A percentile compares a stretch with the other conserved stretches of the same genome.
Conservation (phyloP, 1,140 invertebrate species). For the Pseudomyrmex sp. region DNA sequence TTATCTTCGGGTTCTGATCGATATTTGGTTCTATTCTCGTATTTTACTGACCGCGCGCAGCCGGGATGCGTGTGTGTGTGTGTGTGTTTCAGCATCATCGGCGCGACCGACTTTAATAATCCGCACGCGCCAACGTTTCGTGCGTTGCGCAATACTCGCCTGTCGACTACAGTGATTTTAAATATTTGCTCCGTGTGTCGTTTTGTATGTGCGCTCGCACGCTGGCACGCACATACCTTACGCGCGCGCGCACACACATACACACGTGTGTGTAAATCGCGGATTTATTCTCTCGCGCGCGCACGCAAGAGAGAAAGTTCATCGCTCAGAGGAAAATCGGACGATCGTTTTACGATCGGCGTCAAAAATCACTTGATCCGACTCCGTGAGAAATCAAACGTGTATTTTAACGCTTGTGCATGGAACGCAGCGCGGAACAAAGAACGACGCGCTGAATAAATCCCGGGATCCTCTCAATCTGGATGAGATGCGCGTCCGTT, state of each 20-base stretch:
- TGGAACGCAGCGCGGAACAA: slow-evolving; percentile 6
- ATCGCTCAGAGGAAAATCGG: slow-evolving; percentile 60
- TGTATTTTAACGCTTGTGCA: neutral
- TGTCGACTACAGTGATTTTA: slow-evolving; percentile 54
- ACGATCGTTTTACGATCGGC: slow-evolving; percentile 47
- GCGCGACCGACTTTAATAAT: slow-evolving; percentile 41
- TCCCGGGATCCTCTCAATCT: slow-evolving; percentile 9
- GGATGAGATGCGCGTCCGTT: neutral
- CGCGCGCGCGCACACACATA: neutral
- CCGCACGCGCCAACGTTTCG: neutral
- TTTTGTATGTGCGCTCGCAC: neutral
- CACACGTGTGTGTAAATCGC: neutral
- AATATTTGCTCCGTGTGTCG: slow-evolving; percentile 53
- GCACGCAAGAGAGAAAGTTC: slow-evolving; percentile 67
- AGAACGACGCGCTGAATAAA: slow-evolving; percentile 17
- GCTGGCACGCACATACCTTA: neutral
- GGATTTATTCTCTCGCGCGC: neutral
- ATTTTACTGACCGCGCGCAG: slow-evolving; percentile 1
- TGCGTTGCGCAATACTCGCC: slow-evolving; percentile 55
- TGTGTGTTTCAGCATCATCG: slow-evolving; percentile 1
- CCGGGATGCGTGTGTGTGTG: neutral
- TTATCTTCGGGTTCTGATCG: slow-evolving; percentile 8
- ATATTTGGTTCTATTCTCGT: neutral
- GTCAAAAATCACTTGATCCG: slow-evolving; percentile 54
- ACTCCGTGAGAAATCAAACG: slow-evolving; percentile 19